Evolutionary conservation across 2,797 vertebrate genomes (phyloP).

Genomic region (Scleropages formosus): DNA sequence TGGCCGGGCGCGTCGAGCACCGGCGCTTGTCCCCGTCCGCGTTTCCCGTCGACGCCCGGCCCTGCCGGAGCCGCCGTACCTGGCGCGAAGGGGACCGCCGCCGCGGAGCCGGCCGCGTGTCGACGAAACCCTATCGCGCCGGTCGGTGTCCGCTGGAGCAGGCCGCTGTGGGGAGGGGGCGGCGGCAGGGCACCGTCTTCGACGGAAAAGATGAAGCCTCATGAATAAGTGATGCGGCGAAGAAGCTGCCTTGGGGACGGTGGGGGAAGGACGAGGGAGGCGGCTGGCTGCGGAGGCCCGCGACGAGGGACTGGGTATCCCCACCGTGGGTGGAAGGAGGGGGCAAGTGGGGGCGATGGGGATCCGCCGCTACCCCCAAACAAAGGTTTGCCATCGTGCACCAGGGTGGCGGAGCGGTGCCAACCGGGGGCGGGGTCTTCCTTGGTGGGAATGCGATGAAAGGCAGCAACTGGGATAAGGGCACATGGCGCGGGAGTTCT

Average conservation of each 20-base stretch:
- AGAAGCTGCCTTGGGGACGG: background rate
- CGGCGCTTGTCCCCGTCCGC: background rate
- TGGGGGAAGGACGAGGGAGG: background rate
- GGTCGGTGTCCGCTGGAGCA: background rate
- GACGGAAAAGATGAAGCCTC: background rate
- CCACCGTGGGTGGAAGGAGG: background rate
- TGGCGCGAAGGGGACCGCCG: background rate
- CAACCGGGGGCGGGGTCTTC: background rate
- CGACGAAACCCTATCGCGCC: constrained; percentile 9
- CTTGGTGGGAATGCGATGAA: constrained; percentile 18
- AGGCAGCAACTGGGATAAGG: constrained; percentile 11
- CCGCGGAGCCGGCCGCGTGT: background rate
- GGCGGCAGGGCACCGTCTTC: background rate
- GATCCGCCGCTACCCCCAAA: too few relatives aligned
- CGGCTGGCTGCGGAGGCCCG: background rate
- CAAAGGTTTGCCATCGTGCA: too few relatives aligned
- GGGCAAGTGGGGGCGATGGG: background rate
- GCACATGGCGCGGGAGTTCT: background rate
- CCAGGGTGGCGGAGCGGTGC: too few relatives aligned
- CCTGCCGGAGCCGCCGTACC: too few relatives aligned
- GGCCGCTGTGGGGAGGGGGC: background rate
- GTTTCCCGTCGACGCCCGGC: background rate
- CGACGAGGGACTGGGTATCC: background rate
- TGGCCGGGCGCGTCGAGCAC: background rate
- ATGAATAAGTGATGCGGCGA: constrained; percentile 16